A percentile compares a stretch with the other conserved stretches of the same genome.
These are phyloP conservation scores for Triops cancriformis DNA, from an alignment of 1,140 invertebrate genomes.

Conservation along the genomic window DNA sequence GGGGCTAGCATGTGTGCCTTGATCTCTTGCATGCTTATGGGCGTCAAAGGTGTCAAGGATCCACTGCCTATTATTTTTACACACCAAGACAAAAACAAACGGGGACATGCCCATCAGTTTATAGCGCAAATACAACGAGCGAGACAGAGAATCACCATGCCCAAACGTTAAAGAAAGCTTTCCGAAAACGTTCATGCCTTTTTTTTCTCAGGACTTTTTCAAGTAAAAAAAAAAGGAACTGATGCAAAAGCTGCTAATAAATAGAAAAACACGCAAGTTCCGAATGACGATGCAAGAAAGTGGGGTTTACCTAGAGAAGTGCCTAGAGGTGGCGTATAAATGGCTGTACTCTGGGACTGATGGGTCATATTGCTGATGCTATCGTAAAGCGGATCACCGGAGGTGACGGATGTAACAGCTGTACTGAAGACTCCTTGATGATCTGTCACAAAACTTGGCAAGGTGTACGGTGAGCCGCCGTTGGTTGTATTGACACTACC, in stretches of 20 bases:
- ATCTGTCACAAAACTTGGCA: slow-evolving; percentile 29
- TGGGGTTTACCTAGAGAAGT: slow-evolving; percentile 57
- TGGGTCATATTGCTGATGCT: slow-evolving; percentile 59
- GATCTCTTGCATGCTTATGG: slow-evolving; percentile 69
- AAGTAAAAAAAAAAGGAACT: slow-evolving; percentile 22
- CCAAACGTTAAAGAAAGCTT: slow-evolving; percentile 18
- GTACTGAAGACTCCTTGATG: slow-evolving; percentile 43
- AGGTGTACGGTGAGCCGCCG: slow-evolving; percentile 29
- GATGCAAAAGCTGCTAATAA: background rate
- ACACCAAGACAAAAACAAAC: slow-evolving; percentile 5
- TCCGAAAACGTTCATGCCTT: background rate
- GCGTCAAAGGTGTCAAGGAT: slow-evolving; percentile 60
- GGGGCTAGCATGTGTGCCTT: slow-evolving; percentile 47
- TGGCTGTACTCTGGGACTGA: slow-evolving; percentile 54
- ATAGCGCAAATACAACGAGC: background rate
- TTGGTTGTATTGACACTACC: slow-evolving; percentile 39
- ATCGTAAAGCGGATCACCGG: slow-evolving; percentile 54
- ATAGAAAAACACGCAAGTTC: slow-evolving; percentile 19
- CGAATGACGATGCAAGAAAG: background rate
- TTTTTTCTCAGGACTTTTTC: background rate
- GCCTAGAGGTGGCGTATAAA: slow-evolving; percentile 67
- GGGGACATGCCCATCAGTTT: background rate
- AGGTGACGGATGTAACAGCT: slow-evolving; percentile 46
- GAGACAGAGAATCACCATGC: too few species aligned
- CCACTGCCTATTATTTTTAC: slow-evolving; percentile 42